Evolutionary conservation across 1,140 invertebrate genomes (phyloP).

Genomic region (Aphis gossypii): DNA sequence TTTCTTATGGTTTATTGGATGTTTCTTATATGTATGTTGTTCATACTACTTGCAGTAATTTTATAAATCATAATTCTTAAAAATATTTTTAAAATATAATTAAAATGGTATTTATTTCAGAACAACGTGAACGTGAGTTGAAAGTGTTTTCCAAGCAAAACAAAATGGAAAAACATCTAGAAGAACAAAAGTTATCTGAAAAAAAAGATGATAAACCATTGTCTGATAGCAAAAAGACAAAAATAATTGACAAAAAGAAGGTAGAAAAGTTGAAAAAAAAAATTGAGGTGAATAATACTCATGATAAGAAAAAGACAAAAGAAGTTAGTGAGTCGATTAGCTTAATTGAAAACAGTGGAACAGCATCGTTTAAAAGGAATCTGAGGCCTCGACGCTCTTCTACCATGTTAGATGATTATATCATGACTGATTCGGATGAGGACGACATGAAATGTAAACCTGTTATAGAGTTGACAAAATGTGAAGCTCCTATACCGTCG

Average conservation of each 20-base stretch:
- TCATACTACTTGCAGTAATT: too few relatives aligned
- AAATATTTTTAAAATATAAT: not conserved
- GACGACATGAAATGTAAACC: not conserved
- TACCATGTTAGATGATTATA: slow-evolving; percentile 50
- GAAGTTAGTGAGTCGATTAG: not conserved
- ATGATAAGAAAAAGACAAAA: slow-evolving; percentile 30
- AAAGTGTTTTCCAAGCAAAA: slow-evolving; percentile 65
- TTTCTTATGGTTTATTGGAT: too few relatives aligned
- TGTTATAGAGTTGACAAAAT: not conserved
- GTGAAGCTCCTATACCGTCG: not conserved
- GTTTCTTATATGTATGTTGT: too few relatives aligned
- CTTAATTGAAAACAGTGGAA: not conserved
- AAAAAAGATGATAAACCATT: slow-evolving; percentile 56
- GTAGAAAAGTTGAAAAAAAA: slow-evolving; percentile 38
- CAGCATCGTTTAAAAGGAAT: slow-evolving; percentile 23
- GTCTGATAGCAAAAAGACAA: not conserved
- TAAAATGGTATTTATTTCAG: slow-evolving; percentile 50
- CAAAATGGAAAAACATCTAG: slow-evolving; percentile 56
- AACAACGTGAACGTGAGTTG: slow-evolving; percentile 71
- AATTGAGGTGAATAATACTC: slow-evolving; percentile 27
- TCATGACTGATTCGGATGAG: slow-evolving; percentile 52
- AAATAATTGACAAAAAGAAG: slow-evolving; percentile 19
- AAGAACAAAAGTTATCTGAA: slow-evolving; percentile 57
- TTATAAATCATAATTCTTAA: not conserved
- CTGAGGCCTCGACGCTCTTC: slow-evolving; percentile 49